Evolutionary conservation across 2,113 vertebrate genomes (phyloP).

Genomic region (Isurus oxyrinchus): DNA sequence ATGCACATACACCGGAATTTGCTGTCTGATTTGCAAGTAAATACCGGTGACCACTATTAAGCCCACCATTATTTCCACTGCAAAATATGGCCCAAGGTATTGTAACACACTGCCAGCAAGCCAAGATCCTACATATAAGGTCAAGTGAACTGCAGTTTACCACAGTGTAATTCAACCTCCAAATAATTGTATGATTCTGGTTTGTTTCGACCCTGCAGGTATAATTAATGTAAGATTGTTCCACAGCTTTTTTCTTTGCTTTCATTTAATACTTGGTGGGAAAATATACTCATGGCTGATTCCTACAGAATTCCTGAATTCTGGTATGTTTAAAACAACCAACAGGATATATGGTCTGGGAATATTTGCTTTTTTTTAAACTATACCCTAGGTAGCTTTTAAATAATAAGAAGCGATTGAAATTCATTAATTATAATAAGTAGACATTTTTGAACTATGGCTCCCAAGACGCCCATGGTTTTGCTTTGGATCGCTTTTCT

Average conservation of each 20-base stretch:
- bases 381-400: no score
- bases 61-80: not conserved
- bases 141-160: not conserved
- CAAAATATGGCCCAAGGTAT: not conserved
- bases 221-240: not conserved
- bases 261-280: not conserved
- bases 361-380: not conserved
- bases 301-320: not conserved
- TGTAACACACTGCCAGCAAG: not conserved
- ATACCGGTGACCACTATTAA: not conserved
- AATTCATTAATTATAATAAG: not conserved
- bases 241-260: not conserved
- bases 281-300: no score
- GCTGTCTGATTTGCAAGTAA: not conserved
- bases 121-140: not conserved
- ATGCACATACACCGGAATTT: not conserved
- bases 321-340: not conserved
- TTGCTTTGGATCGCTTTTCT: not conserved
- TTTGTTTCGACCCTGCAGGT: not conserved
- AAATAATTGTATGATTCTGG: not conserved
- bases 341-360: not conserved
- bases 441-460: not conserved
- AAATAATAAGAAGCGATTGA: not conserved
- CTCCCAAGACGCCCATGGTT: not conserved
- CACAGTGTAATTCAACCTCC: not conserved